phyloP scores from a whole-genome alignment of 1,140 invertebrate species.

The Leptinotarsa undecemlineata region DNA sequence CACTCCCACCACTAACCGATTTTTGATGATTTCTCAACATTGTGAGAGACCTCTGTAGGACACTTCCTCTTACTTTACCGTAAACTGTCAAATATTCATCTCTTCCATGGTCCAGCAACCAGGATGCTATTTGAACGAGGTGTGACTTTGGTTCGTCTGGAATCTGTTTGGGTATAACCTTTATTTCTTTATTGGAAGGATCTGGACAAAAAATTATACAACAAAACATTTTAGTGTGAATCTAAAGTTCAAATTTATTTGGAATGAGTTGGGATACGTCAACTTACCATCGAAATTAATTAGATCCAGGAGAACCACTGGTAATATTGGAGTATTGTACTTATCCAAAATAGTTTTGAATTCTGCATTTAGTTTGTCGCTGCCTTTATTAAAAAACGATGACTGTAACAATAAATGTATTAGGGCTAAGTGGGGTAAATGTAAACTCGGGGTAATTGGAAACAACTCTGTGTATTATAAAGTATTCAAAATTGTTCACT shows the following conservation, averaged over 20 bases:
- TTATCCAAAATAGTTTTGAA: slow-evolving; percentile 85
- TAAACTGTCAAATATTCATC: slow-evolving; percentile 83
- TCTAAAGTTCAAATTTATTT: too few species aligned
- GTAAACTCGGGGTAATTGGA: background rate
- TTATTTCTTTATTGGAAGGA: slow-evolving; percentile 45
- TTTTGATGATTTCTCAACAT: slow-evolving; percentile 81
- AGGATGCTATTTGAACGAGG: slow-evolving; percentile 78
- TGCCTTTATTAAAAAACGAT: slow-evolving; percentile 73
- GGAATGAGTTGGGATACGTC: background rate
- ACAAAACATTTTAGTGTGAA: too few species aligned
- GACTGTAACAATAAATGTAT: slow-evolving; percentile 60
- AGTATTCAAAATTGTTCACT: slow-evolving; percentile 1
- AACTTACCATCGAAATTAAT: slow-evolving; percentile 80
- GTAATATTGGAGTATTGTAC: slow-evolving; percentile 84
- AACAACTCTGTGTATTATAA: background rate
- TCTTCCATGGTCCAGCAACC: slow-evolving; percentile 80
- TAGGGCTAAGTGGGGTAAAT: slow-evolving; percentile 2
- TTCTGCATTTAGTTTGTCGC: slow-evolving; percentile 78
- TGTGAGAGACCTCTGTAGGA: slow-evolving; percentile 76
- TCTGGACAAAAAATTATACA: slow-evolving; percentile 11
- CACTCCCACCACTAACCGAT: slow-evolving; percentile 71
- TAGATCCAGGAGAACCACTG: slow-evolving; percentile 82
- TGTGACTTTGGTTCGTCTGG: slow-evolving; percentile 68
- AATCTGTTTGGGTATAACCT: slow-evolving; percentile 42
- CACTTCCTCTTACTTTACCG: slow-evolving; percentile 73